Evolutionary conservation across 2,113 vertebrate genomes (phyloP), one percentile per base, ranked within the genome.

Genomic region (Pungitius pungitius): DNA sequence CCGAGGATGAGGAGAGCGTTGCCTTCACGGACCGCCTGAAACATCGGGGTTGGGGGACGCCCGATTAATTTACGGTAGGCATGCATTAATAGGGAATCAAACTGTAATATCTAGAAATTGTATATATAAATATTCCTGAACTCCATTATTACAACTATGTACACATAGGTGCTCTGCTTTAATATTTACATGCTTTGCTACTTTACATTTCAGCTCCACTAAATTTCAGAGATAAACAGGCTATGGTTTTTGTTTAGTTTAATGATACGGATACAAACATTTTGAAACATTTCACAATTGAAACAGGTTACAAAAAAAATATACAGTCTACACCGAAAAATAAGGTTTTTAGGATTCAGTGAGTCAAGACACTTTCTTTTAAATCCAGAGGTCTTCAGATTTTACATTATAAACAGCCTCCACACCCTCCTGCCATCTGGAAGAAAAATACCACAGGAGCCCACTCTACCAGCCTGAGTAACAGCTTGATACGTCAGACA

Each of bases 21-120:
- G 76, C 82, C 10, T 91, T 91, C 72, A 82, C 0, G 73, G 1
- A 11, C 52, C 0, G 15, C 2, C 4, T 1, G 37, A n/a, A 83
- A 33, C 17, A 24, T 78, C 54, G 67, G 69, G n/a, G n/a, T n/a
- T n/a, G n/a, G n/a, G n/a, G n/a, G n/a, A n/a, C n/a, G n/a, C n/a
- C n/a, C n/a, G n/a, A n/a, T n/a, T n/a, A n/a, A n/a, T n/a, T n/a
- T n/a, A n/a, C n/a, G n/a, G n/a, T n/a, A n/a, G n/a, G n/a, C n/a
- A n/a, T n/a, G n/a, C n/a, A n/a, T n/a, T n/a, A n/a, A n/a, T n/a
- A n/a, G n/a, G n/a, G n/a, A n/a, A n/a, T n/a, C n/a, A n/a, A n/a
- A n/a, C n/a, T n/a, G n/a, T n/a, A n/a, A n/a, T n/a, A n/a, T n/a
- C n/a, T n/a, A n/a, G n/a, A n/a, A 20, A 20, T 45, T 8, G 17